Conservation (phyloP, 1,140 invertebrate genomes). For the Drusus annulatus region DNA sequence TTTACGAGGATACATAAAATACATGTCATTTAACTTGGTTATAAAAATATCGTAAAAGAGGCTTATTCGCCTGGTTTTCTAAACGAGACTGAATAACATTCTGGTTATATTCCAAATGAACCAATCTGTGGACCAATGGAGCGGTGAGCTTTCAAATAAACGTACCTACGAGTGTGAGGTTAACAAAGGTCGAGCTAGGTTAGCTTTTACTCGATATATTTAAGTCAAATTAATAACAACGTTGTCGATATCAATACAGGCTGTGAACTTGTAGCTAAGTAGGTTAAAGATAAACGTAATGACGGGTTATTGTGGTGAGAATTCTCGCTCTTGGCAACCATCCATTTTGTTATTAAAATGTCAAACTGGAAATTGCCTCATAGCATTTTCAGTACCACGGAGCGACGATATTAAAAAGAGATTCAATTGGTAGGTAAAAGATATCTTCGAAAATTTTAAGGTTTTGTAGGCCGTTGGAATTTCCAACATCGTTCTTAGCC, state of each 20-base stretch:
- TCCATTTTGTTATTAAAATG: constrained; percentile 55
- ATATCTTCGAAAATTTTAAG: constrained; percentile 52
- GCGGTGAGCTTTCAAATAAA: no score
- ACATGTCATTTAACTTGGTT: constrained; percentile 14
- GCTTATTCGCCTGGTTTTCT: constrained; percentile 10
- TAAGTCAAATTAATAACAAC: no score
- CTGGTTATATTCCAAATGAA: no score
- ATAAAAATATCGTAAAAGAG: constrained; percentile 17
- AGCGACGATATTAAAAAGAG: constrained; percentile 53
- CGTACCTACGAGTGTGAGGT: no score
- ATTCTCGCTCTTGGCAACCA: neutral
- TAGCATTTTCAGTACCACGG: constrained; percentile 14
- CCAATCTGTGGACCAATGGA: no score
- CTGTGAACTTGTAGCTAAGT: no score
- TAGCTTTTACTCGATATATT: no score
- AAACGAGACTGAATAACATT: neutral
- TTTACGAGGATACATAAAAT: constrained; percentile 27
- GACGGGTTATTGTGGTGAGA: neutral
- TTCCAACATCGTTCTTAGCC: constrained; percentile 47
- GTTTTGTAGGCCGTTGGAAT: constrained; percentile 54
- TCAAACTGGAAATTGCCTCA: constrained; percentile 54
- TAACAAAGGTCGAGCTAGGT: no score
- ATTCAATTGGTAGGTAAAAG: constrained; percentile 40
- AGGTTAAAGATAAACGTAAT: no score
- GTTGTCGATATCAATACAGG: no score